Base-by-base conservation (phyloP, 2,113 vertebrate genomes). In the Cinclus cinclus region DNA sequence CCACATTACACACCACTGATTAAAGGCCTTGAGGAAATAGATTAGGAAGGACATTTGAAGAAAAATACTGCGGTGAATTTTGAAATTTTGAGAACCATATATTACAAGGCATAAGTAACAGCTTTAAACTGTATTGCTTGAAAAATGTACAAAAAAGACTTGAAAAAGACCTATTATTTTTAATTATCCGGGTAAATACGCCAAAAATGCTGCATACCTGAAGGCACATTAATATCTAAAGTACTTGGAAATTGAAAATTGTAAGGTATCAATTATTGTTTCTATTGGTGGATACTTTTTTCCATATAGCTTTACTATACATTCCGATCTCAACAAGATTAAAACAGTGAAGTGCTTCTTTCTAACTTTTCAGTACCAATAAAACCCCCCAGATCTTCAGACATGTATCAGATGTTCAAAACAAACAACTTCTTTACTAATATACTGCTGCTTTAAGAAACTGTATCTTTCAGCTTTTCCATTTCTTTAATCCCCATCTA, bases 401-500 rank as follows among this genome's bases (percentile, higher is more conserved):
- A 90, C 33, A 89, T 27, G 64, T 81, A 65, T 42, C 85, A 52
- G 5, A 65, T 4, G 8, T 80, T 87, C 79, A 31, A 33, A 73
- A 63, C 55, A 65, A 90, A 27, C 52, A 35, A 55, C 21, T 89
- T 79, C 91, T 68, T 87, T 47, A 47, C 1, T 78, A 93, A 94
- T 67, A 89, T 5, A 77, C 23, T 15, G 19, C 75, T 89, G 92
- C 95, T 95, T 93, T 93, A 96, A 95, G 95, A 96, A 95, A 88
- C 60, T 59, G 7, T 81, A 88, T 94, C 93, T 95, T 97, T 96
- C 88, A 94, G 95, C 92, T 93, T 90, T 96, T 95, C 96, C 84
- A 65, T 96, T 97, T 98, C 95, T 94, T 97, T 96, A 96, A 84
- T 90, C 81, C 94, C 84, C 93, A 92, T 92, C 92, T 74, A 83